These are phyloP conservation scores for Phortica okadai DNA, from an alignment of 2,888 invertebrate species.

Conservation along the genomic window DNA sequence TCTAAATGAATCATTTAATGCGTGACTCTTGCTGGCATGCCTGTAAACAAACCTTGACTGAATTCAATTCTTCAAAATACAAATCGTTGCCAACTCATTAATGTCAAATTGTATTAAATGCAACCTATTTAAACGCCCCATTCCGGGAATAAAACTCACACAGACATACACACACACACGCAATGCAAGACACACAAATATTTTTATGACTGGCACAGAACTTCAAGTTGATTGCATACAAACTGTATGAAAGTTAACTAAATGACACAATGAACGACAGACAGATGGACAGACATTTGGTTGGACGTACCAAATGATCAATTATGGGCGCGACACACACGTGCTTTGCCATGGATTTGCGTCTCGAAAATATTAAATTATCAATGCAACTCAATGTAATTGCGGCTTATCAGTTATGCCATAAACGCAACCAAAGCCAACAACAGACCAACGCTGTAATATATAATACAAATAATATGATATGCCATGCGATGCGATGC, in stretches of 20 bases:
- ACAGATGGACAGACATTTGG: neutral
- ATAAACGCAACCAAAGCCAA: constrained; percentile 52
- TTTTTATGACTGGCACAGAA: constrained; percentile 14
- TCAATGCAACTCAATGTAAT: constrained; percentile 64
- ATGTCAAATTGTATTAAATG: constrained; percentile 22
- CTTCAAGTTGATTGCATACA: neutral
- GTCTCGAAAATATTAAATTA: constrained; percentile 61
- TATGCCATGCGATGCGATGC: constrained; percentile 3
- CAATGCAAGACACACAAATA: constrained; percentile 17
- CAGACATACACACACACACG: neutral
- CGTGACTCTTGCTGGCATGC: neutral
- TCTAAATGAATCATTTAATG: too few relatives aligned
- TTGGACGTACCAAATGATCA: constrained; percentile 52
- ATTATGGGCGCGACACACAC: constrained; percentile 62
- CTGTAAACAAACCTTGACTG: neutral
- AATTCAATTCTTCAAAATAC: neutral
- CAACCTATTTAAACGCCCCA: constrained; percentile 14
- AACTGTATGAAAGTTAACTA: neutral
- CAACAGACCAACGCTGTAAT: constrained; percentile 13
- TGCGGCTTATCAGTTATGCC: constrained; percentile 71
- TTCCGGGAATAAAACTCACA: constrained; percentile 3
- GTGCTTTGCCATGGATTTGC: constrained; percentile 49
- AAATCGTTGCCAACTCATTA: neutral
- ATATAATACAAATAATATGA: constrained; percentile 1
- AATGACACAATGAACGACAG: neutral